Base-by-base conservation (phyloP, 2,888 invertebrate genomes). In the Netelia virgata region DNA sequence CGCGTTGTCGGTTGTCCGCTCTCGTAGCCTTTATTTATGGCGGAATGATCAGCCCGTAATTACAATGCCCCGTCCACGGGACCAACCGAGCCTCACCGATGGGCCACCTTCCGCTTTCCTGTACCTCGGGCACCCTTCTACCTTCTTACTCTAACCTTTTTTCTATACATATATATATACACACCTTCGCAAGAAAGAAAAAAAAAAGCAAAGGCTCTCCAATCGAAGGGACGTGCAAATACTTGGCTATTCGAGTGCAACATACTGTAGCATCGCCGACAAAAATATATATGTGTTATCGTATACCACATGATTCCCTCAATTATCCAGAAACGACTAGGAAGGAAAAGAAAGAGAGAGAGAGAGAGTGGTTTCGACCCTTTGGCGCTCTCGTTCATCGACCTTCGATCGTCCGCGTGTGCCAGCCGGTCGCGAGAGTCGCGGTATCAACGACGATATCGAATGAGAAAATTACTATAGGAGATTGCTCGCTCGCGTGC, bases 21-120 rank as follows among this genome's bases (percentile, higher is more conserved):
- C 36, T 84, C 84, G 86, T 64, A 87, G 88, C 86, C 87, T 91
- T 91, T 91, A 91, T 92, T 92, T 93, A 92, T 90, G 90, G 90
- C 87, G 88, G 90, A 90, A 91, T 90, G 90, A 92, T 92, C 90
- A 89, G 89, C 80, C 89, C 90, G 90, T 91, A 92, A 93, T 93
- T 92, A 84, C 85, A 83, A 92, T 90, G 91, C 88, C 88, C 36
- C 81, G 59, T 91, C 88, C 89, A 88, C 87, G 86, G 84, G 80
- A 23, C 64, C 70, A 59, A 64, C 53, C 75, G 63, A 61, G 63
- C 50, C 63, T 78, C 81, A 73, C 87, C 89, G 89, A 89, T 90
- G 88, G 77, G 74, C 88, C 88, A 89, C 86, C 88, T 90, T 90
- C 90, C 90, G 89, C 87, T 87, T 84, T 73, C 81, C 81, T 77